These are phyloP conservation scores for Julus scandinavius DNA, from an alignment of 2,888 invertebrate genomes.

Conservation along the genomic window DNA sequence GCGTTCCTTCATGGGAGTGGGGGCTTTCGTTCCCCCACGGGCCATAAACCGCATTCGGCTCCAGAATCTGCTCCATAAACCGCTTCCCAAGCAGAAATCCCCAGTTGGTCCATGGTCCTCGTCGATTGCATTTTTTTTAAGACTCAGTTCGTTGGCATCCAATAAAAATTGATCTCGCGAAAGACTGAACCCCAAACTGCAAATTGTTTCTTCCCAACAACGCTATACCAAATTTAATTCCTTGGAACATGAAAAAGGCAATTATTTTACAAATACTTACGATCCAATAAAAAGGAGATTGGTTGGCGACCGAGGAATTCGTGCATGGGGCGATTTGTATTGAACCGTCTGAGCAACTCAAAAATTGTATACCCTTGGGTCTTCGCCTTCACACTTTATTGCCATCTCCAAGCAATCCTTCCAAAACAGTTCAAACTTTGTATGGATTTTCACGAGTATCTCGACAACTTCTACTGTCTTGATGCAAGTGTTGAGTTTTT, in stretches of 20 bases:
- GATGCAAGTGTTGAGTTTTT: no score
- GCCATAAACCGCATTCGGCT: no score
- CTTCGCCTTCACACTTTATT: neutral
- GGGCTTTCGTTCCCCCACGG: no score
- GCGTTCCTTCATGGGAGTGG: no score
- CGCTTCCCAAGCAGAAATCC: neutral
- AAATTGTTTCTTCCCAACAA: neutral
- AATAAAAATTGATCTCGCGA: neutral
- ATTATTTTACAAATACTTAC: neutral
- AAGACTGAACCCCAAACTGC: neutral
- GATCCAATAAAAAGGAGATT: constrained; percentile 5
- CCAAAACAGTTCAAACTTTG: neutral
- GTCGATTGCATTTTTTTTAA: neutral
- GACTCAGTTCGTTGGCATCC: neutral
- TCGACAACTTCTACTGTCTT: no score
- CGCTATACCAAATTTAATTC: neutral
- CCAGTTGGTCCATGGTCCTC: neutral
- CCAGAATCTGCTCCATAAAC: neutral
- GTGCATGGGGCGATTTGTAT: neutral
- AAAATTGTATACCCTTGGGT: neutral
- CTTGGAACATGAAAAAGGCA: neutral
- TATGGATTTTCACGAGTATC: no score
- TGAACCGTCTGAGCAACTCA: neutral
- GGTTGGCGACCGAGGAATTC: constrained; percentile 21
- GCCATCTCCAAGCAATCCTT: neutral